A percentile compares a stretch with the other conserved stretches of the same genome.
Evolutionary conservation across 2,113 vertebrate species (phyloP).

Genomic region (Collichthys lucidus): DNA sequence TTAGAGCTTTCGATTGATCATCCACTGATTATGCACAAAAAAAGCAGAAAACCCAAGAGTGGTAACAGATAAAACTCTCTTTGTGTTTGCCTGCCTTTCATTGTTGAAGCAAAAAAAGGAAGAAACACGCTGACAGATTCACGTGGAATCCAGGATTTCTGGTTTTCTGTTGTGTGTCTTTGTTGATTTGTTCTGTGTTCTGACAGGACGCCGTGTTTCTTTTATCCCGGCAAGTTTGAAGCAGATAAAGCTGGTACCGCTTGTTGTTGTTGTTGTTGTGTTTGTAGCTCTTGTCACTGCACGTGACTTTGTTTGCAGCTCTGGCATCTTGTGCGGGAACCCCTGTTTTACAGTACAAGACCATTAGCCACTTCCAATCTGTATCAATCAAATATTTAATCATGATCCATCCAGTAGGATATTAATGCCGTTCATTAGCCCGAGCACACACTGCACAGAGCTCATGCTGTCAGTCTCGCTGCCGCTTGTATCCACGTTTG

Average conservation of each 20-base stretch:
- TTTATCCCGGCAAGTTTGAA: neutral
- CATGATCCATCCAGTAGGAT: constrained; percentile 41
- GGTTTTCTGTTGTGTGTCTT: constrained; percentile 4
- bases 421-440: constrained; percentile 60
- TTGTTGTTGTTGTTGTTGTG: constrained; percentile 32
- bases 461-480: neutral
- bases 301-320: constrained; percentile 42
- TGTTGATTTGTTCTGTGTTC: neutral
- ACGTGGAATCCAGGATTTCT: neutral
- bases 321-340: constrained; percentile 44
- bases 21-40: neutral
- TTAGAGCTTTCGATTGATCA: neutral
- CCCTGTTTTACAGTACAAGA: constrained; percentile 43
- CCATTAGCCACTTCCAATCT: neutral
- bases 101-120: neutral
- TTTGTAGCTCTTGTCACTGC: no score
- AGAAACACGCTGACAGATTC: neutral
- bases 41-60: neutral
- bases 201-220: neutral
- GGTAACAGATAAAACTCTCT: neutral
- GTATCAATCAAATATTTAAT: constrained; percentile 55
- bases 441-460: constrained; percentile 35
- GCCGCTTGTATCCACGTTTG: constrained; percentile 41
- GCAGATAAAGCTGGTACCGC: neutral
- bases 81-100: constrained; percentile 4